Evolutionary conservation across 2,888 invertebrate species (phyloP).

Genomic region (Drosophila borealis): DNA sequence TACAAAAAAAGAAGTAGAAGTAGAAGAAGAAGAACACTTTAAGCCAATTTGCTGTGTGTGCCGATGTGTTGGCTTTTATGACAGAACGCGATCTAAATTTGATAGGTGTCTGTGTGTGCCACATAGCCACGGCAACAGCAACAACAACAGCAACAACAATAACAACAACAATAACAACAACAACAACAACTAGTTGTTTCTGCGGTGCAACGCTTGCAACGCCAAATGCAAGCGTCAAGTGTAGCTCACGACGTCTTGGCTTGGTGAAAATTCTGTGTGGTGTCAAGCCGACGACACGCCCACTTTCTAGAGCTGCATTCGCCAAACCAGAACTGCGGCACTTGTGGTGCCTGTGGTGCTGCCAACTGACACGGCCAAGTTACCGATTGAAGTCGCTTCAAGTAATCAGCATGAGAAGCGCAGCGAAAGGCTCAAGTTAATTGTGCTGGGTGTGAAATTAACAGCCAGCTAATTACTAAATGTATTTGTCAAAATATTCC

Average conservation of each 20-base stretch:
- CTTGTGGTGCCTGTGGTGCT: neutral
- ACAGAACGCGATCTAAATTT: constrained; percentile 46
- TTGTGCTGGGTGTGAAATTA: neutral
- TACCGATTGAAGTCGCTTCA: constrained; percentile 20
- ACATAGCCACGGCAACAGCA: constrained; percentile 14
- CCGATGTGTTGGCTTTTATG: constrained; percentile 37
- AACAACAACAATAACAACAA: neutral
- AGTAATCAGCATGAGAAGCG: constrained; percentile 37
- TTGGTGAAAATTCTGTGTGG: constrained; percentile 35
- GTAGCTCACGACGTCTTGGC: constrained; percentile 30
- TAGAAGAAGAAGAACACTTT: neutral
- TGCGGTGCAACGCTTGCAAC: constrained; percentile 16
- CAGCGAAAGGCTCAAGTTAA: constrained; percentile 16
- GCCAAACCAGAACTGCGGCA: constrained; percentile 23
- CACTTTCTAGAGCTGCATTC: constrained; percentile 35
- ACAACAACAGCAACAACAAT: constrained; percentile 7
- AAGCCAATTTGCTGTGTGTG: constrained; percentile 49
- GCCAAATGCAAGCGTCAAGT: constrained; percentile 33
- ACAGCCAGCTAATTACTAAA: neutral
- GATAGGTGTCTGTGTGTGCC: constrained; percentile 22
- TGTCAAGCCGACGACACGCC: constrained; percentile 32
- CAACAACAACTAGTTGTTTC: constrained; percentile 2
- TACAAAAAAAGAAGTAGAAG: neutral
- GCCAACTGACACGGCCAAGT: neutral
- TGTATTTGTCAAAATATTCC: neutral